A percentile compares a stretch with the other conserved stretches of the same genome.
Evolutionary conservation across 2,888 invertebrate species (phyloP).

Genomic region (Agonopterix heracliana): DNA sequence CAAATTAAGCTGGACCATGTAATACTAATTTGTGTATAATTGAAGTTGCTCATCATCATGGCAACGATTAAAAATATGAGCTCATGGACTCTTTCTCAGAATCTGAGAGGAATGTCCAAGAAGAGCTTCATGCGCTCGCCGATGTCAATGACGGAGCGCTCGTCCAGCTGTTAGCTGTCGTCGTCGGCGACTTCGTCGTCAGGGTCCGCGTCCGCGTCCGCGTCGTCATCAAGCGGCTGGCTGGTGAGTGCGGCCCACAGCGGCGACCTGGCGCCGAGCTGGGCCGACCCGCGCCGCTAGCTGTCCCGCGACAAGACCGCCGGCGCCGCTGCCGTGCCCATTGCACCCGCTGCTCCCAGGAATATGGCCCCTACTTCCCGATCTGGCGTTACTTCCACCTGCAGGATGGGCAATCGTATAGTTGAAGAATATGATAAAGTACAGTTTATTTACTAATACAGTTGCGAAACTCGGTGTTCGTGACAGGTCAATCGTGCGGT

Average conservation of each 20-base stretch:
- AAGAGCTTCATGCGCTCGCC: constrained; percentile 74
- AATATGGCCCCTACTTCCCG: constrained; percentile 65
- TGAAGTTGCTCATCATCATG: no score
- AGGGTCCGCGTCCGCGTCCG: constrained; percentile 34
- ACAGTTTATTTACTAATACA: no score
- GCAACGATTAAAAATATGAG: no score
- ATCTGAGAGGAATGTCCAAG: constrained; percentile 76
- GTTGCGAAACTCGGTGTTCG: no score
- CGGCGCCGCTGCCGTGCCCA: constrained; percentile 48
- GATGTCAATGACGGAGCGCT: constrained; percentile 72
- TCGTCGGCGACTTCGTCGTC: constrained; percentile 23
- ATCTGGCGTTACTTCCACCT: constrained; percentile 72
- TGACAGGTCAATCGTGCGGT: no score
- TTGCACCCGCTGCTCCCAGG: constrained; percentile 53
- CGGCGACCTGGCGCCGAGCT: constrained; percentile 78
- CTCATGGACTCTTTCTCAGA: constrained; percentile 33
- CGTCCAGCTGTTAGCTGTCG: constrained; percentile 77
- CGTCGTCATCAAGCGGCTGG: constrained; percentile 70
- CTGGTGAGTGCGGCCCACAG: constrained; percentile 89
- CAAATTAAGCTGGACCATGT: no score
- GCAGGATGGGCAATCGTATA: background rate
- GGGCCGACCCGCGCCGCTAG: constrained; percentile 71
- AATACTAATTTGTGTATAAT: no score
- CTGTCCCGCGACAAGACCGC: constrained; percentile 62
- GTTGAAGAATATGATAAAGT: no score